A percentile compares a stretch with the other conserved stretches of the same genome.
Conservation (phyloP, 2,888 invertebrate genomes). For the Embidobia sp. region DNA sequence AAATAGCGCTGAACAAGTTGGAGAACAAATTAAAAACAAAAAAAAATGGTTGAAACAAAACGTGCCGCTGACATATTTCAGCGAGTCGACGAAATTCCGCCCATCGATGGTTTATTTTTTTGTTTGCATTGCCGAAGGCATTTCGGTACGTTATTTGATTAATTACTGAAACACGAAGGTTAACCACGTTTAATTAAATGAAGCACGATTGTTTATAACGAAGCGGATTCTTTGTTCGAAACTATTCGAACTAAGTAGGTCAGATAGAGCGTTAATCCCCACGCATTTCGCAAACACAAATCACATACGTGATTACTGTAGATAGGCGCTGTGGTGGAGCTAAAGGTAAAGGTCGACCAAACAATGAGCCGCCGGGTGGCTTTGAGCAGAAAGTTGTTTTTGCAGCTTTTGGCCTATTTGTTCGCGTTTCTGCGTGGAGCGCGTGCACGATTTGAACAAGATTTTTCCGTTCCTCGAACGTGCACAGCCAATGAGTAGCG, state of each 20-base stretch:
- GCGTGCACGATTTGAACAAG: constrained; percentile 2
- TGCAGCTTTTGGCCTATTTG: constrained; percentile 5
- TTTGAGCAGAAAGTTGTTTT: constrained; percentile 21
- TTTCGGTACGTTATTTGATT: too few species aligned
- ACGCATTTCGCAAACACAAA: constrained; percentile 22
- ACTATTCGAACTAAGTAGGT: constrained; percentile 25
- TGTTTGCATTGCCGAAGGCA: too few species aligned
- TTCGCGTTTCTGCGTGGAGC: constrained; percentile 6
- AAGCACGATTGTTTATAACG: constrained; percentile 14
- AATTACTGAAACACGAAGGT: too few species aligned
- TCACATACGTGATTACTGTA: constrained; percentile 36
- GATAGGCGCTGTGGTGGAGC: constrained; percentile 29
- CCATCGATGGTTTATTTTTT: too few species aligned
- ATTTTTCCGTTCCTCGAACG: constrained; percentile 2
- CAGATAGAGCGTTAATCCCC: constrained; percentile 27
- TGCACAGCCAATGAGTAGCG: constrained; percentile 8
- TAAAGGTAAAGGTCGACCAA: constrained; percentile 53
- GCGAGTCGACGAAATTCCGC: too few species aligned
- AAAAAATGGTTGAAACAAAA: too few species aligned
- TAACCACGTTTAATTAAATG: background rate
- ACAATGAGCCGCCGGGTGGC: constrained; percentile 28
- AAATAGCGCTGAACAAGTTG: too few species aligned
- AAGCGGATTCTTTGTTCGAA: constrained; percentile 3
- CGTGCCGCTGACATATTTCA: too few species aligned
- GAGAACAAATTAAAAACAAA: too few species aligned